A percentile compares a stretch with the other conserved stretches of the same genome.
Conservation (phyloP, 1,140 invertebrate species). For the Drosophila sp. region DNA sequence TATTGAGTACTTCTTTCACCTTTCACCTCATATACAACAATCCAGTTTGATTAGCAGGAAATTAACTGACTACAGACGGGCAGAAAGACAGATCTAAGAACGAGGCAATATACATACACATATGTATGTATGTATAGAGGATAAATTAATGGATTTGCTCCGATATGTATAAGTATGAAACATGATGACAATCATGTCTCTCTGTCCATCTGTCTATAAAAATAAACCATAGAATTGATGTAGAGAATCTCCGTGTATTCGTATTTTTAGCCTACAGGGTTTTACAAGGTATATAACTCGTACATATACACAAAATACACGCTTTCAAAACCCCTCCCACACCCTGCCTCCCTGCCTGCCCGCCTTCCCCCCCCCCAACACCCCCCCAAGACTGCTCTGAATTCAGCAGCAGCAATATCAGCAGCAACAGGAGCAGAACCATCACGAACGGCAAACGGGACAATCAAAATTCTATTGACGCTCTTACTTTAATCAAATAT, state of each 20-base stretch:
- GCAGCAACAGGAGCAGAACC: neutral
- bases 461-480: conserved; percentile 78
- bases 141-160: neutral
- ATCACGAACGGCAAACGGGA: conserved; percentile 69
- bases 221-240: neutral
- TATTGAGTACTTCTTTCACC: too few species aligned
- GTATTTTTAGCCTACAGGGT: neutral
- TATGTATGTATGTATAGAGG: too few species aligned
- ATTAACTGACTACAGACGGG: too few species aligned
- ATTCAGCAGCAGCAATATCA: neutral
- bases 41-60: too few species aligned
- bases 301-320: neutral
- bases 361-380: neutral
- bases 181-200: neutral
- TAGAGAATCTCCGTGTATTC: neutral
- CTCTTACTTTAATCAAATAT: conserved; percentile 48
- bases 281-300: neutral
- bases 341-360: neutral
- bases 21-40: too few species aligned
- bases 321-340: too few species aligned
- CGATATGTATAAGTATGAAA: neutral
- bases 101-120: neutral
- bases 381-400: conserved; percentile 37
- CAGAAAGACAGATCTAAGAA: neutral
- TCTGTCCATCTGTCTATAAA: neutral